phyloP scores from a whole-genome alignment of 2,797 vertebrate species.

The Todus mexicanus region DNA sequence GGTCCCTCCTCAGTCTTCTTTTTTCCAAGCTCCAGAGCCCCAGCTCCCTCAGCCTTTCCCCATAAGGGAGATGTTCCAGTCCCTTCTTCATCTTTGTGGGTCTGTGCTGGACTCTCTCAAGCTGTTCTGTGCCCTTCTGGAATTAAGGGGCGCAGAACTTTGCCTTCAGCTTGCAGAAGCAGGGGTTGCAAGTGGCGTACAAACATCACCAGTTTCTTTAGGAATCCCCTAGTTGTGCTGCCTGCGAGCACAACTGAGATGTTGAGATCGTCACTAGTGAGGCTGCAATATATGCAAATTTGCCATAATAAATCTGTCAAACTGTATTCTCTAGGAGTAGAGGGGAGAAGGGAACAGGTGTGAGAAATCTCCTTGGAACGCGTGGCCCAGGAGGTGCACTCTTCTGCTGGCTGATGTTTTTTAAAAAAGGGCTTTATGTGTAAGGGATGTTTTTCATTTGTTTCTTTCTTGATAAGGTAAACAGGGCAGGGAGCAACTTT shows the following conservation, averaged over 20 bases:
- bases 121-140: too few relatives aligned
- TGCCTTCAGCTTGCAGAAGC: neutral
- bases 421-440: neutral
- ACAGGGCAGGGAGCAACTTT: neutral
- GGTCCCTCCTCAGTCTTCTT: too few relatives aligned
- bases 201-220: neutral
- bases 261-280: neutral
- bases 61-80: too few relatives aligned
- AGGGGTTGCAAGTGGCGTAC: too few relatives aligned
- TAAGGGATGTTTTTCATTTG: neutral
- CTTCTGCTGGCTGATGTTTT: neutral
- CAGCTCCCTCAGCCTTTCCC: too few relatives aligned
- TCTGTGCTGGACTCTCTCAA: too few relatives aligned
- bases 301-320: neutral
- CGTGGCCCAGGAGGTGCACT: neutral
- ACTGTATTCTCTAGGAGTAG: neutral
- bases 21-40: too few relatives aligned
- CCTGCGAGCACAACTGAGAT: neutral
- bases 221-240: rapidly evolving
- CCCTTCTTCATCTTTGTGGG: too few relatives aligned
- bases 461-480: neutral
- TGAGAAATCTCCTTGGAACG: neutral
- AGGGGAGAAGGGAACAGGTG: neutral
- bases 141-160: too few relatives aligned
- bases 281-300: neutral